phyloP scores from a whole-genome alignment of 2,113 vertebrate species.

The Saguinus midas region DNA sequence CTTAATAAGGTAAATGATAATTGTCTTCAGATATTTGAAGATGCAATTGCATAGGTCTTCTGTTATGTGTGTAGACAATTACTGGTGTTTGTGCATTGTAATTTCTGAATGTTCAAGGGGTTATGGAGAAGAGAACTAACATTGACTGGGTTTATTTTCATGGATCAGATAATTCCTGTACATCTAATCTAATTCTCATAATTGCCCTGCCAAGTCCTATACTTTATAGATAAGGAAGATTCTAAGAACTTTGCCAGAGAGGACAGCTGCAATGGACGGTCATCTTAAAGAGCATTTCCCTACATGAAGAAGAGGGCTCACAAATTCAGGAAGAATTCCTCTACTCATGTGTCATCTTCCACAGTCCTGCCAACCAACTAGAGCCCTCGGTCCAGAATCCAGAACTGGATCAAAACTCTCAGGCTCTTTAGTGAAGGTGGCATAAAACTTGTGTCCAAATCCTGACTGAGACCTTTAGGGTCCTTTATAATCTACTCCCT shows the following conservation, averaged over 20 bases:
- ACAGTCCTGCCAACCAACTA: not conserved
- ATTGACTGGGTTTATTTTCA: not conserved
- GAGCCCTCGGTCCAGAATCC: not conserved
- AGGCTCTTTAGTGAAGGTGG: not conserved
- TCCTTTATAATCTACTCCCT: not conserved
- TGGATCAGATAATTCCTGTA: not conserved
- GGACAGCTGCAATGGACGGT: not conserved
- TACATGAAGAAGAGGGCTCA: not conserved
- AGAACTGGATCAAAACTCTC: not conserved
- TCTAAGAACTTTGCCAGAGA: not conserved
- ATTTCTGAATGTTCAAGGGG: not conserved
- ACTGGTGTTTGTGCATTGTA: not conserved
- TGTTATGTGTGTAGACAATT: not conserved
- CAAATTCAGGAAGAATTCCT: not conserved
- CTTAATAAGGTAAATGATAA: not conserved
- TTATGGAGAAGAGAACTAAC: not conserved
- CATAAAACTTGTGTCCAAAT: not conserved
- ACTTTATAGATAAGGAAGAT: not conserved
- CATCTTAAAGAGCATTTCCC: not conserved
- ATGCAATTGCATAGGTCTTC: not conserved
- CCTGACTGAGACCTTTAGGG: not conserved
- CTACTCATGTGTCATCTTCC: not conserved
- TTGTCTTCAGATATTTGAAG: slow-evolving; percentile 18
- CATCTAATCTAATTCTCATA: not conserved
- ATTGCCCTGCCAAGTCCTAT: not conserved